A percentile compares a stretch with the other conserved stretches of the same genome.
Conservation (phyloP, 1,140 invertebrate genomes). For the Anoplophora glabripennis region DNA sequence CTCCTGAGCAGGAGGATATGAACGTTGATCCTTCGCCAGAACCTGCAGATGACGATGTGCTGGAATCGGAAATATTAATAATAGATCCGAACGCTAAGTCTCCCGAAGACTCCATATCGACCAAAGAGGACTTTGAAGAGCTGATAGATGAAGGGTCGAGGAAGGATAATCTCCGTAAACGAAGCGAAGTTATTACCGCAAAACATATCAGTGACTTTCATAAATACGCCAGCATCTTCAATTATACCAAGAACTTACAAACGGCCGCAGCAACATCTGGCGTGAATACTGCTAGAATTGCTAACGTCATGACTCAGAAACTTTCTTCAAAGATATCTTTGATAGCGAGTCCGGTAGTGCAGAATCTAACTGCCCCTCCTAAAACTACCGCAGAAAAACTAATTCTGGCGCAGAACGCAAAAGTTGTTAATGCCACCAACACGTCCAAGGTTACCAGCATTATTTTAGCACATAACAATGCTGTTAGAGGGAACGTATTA, state of each 20-base stretch:
- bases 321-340: slow-evolving; percentile 35
- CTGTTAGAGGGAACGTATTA: slow-evolving; percentile 40
- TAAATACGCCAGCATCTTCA: slow-evolving; percentile 40
- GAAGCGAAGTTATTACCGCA: slow-evolving; percentile 25
- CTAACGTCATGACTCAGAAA: slow-evolving; percentile 24
- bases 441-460: slow-evolving; percentile 37
- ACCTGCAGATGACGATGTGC: slow-evolving; percentile 49
- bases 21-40: slow-evolving; percentile 51
- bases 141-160: slow-evolving; percentile 57
- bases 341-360: slow-evolving; percentile 28
- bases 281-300: slow-evolving; percentile 9
- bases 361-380: slow-evolving; percentile 14
- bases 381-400: slow-evolving; percentile 26
- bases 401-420: slow-evolving; percentile 23
- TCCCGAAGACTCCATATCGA: slow-evolving; percentile 60
- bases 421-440: slow-evolving; percentile 27
- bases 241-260: slow-evolving; percentile 21
- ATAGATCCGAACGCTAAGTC: slow-evolving; percentile 59
- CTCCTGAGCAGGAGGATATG: slow-evolving; percentile 55
- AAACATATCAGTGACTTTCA: slow-evolving; percentile 43
- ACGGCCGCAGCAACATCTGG: background rate
- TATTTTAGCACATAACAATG: slow-evolving; percentile 37
- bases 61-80: slow-evolving; percentile 61
- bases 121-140: slow-evolving; percentile 62
- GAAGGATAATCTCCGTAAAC: slow-evolving; percentile 50